Conservation (phyloP, 2,113 vertebrate genomes). For the Climacteris rufus region DNA sequence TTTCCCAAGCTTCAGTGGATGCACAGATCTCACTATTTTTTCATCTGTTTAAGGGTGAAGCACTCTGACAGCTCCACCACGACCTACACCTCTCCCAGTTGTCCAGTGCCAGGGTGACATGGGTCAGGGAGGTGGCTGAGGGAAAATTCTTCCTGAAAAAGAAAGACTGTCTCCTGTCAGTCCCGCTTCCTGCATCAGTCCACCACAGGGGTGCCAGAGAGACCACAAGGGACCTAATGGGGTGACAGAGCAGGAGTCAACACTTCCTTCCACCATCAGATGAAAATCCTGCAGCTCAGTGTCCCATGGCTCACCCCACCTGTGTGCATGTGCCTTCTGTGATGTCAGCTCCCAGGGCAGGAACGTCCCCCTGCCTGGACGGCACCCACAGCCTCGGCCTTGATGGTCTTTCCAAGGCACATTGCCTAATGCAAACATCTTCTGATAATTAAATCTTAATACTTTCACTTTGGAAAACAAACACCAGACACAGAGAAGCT, state of each 20-base stretch:
- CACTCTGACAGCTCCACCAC: neutral
- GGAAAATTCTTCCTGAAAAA: neutral
- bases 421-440: neutral
- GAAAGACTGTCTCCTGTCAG: neutral
- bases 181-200: neutral
- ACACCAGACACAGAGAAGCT: neutral
- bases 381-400: neutral
- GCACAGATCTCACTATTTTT: accelerated
- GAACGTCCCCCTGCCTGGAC: neutral
- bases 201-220: neutral
- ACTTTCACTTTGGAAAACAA: conserved; percentile 2
- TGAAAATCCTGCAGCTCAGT: neutral
- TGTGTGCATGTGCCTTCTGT: accelerated
- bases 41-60: neutral
- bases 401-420: neutral
- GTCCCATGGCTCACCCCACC: accelerated
- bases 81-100: neutral
- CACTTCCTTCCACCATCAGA: neutral
- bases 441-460: neutral
- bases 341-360: accelerated
- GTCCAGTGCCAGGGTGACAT: accelerated
- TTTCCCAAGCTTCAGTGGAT: neutral
- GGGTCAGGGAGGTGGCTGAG: neutral
- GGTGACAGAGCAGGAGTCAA: neutral
- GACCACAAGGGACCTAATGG: neutral